Percentiles rank a stretch among this genome's conserved stretches.
Conservation (phyloP, 2,797 vertebrate genomes). For the Tadarida brasiliensis region DNA sequence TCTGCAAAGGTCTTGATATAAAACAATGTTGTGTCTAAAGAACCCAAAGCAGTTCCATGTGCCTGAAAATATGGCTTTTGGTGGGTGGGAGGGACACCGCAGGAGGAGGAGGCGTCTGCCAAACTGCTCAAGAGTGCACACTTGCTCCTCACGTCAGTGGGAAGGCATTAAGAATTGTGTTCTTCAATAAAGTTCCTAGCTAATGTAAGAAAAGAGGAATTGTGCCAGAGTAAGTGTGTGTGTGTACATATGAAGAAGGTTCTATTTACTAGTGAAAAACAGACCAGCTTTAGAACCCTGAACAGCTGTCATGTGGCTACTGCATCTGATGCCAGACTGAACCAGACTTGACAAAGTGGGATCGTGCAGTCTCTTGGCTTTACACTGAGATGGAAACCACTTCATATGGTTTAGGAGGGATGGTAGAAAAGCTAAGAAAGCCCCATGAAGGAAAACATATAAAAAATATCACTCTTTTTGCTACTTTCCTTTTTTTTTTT, state of each 20-base stretch:
- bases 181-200: neutral
- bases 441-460: neutral
- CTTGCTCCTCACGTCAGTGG: neutral
- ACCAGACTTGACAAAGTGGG: slow-evolving; percentile 10
- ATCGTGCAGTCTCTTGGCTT: neutral
- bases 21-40: neutral
- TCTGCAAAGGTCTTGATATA: neutral
- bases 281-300: neutral
- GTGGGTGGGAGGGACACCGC: neutral
- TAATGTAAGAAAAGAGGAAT: neutral
- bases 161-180: slow-evolving; percentile 15
- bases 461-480: neutral
- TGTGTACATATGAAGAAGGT: neutral
- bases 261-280: slow-evolving; percentile 22
- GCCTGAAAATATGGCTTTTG: slow-evolving; percentile 1
- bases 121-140: neutral
- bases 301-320: neutral
- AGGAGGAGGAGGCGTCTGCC: neutral
- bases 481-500: neutral
- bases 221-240: neutral
- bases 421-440: neutral
- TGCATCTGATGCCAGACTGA: slow-evolving; percentile 17
- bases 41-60: neutral
- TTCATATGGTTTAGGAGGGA: neutral
- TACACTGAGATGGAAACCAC: neutral